A percentile compares a stretch with the other conserved stretches of the same genome.
Conservation (phyloP, 2,888 invertebrate species). For the Lepidocyrtoides sp. region DNA sequence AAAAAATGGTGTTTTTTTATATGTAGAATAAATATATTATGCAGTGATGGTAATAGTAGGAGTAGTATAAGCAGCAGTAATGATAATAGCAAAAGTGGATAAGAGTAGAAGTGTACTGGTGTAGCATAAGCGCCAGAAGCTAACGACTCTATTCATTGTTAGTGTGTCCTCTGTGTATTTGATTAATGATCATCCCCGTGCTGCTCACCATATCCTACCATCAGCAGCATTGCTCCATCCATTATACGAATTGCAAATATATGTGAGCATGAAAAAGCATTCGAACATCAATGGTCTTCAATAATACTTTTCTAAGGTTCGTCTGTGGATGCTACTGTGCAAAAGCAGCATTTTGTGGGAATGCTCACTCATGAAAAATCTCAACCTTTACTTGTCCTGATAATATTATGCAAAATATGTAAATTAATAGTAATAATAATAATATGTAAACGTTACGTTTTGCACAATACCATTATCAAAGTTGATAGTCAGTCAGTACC, state of each 20-base stretch:
- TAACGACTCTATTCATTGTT: constrained; percentile 80
- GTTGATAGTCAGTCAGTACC: background rate
- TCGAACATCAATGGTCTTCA: background rate
- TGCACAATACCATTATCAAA: constrained; percentile 53
- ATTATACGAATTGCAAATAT: background rate
- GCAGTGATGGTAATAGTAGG: too few relatives aligned
- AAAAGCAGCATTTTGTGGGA: too few relatives aligned
- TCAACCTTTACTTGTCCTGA: background rate
- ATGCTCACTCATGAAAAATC: background rate
- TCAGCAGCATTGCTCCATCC: background rate
- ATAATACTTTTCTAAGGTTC: background rate
- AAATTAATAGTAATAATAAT: constrained; percentile 45
- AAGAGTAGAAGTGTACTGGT: background rate
- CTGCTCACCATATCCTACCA: constrained; percentile 62
- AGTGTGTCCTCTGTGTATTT: constrained; percentile 80
- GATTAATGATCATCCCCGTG: constrained; percentile 79
- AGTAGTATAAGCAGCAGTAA: too few relatives aligned
- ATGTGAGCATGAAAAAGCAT: background rate
- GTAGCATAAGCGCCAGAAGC: constrained; percentile 1
- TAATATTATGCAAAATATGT: constrained; percentile 58
- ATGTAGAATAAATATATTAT: too few relatives aligned
- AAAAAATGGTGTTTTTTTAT: background rate
- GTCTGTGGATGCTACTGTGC: too few relatives aligned
- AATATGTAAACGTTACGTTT: constrained; percentile 50
- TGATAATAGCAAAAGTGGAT: background rate